Conservation (phyloP, 2,888 invertebrate genomes). For the Thymelicus sylvestris region DNA sequence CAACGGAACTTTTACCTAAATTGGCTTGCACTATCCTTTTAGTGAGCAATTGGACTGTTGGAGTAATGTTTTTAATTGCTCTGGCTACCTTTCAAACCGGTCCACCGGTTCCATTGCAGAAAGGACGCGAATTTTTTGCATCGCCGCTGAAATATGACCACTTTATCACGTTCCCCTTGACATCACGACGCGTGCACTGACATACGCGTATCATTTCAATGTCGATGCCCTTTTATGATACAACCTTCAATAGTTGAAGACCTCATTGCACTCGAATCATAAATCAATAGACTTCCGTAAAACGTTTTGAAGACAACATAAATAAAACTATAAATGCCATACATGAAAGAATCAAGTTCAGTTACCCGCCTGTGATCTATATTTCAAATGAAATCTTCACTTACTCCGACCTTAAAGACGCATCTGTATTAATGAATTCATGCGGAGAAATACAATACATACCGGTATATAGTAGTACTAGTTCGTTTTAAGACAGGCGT, state of each 20-base stretch:
- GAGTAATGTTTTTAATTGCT: conserved; percentile 17
- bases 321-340: no score
- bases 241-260: conserved; percentile 55
- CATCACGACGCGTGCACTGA: conserved; percentile 53
- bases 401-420: conserved; percentile 39
- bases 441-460: conserved; percentile 40
- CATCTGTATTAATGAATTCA: conserved; percentile 41
- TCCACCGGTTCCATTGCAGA: conserved; percentile 6
- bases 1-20: not conserved
- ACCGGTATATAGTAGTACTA: conserved; percentile 4
- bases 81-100: conserved; percentile 10
- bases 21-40: conserved; percentile 6
- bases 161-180: conserved; percentile 70
- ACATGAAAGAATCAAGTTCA: not conserved
- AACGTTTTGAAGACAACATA: not conserved
- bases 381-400: conserved; percentile 51
- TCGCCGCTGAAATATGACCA: conserved; percentile 45
- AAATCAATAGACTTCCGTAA: conserved; percentile 43
- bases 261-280: conserved; percentile 38
- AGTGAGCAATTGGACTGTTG: conserved; percentile 8
- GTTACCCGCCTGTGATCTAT: conserved; percentile 41
- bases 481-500: conserved; percentile 21
- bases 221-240: conserved; percentile 63
- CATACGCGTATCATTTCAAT: conserved; percentile 52
- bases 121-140: conserved; percentile 14